A percentile compares a stretch with the other conserved stretches of the same genome.
These are phyloP conservation scores for Hirundichthys speculiger DNA, from an alignment of 2,113 vertebrate species.

Conservation along the genomic window DNA sequence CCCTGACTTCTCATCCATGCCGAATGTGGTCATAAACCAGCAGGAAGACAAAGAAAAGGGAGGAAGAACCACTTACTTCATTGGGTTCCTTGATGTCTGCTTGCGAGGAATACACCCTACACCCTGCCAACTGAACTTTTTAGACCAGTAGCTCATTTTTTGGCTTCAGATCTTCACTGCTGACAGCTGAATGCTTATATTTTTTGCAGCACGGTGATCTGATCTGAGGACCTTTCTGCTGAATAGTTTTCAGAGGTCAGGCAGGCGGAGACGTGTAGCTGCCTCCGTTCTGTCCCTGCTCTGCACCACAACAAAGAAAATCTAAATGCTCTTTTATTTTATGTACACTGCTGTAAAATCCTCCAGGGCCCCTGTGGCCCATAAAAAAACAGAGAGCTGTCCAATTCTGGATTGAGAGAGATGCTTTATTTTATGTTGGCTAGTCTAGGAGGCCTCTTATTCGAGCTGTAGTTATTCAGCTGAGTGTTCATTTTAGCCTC, in stretches of 20 bases:
- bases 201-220: slow-evolving; percentile 38
- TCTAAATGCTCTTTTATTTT: slow-evolving; percentile 77
- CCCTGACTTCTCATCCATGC: background rate
- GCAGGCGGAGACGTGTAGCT: slow-evolving; percentile 49
- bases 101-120: background rate
- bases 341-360: slow-evolving; percentile 69
- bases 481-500: slow-evolving; percentile 5
- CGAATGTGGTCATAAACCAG: background rate
- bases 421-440: slow-evolving; percentile 64
- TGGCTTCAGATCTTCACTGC: slow-evolving; percentile 13
- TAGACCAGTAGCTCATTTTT: background rate
- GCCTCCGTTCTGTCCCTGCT: slow-evolving; percentile 40
- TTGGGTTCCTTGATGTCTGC: background rate
- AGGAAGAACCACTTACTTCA: background rate
- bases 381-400: slow-evolving; percentile 68
- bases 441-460: slow-evolving; percentile 47
- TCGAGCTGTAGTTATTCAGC: slow-evolving; percentile 29
- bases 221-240: slow-evolving; percentile 11
- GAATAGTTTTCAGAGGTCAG: slow-evolving; percentile 39
- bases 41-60: background rate
- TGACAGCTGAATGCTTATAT: slow-evolving; percentile 13
- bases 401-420: slow-evolving; percentile 54
- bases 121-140: background rate
- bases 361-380: slow-evolving; percentile 66
- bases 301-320: slow-evolving; percentile 70